These are phyloP conservation scores for Laodelphax striatellus DNA, from an alignment of 1,140 invertebrate species.

Conservation along the genomic window DNA sequence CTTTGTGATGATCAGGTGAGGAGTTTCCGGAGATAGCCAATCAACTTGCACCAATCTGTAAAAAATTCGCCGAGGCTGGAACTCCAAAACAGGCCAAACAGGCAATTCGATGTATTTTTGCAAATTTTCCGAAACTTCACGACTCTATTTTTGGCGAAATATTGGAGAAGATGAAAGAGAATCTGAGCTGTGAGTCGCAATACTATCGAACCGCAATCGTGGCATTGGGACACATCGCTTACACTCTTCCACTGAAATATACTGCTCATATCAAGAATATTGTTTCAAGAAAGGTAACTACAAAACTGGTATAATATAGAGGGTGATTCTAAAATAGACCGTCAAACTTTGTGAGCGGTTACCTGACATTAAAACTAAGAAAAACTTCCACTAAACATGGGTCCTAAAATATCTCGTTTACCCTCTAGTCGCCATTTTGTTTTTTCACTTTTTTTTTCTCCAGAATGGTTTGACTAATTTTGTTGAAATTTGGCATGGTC, in stretches of 20 bases:
- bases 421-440: too few relatives aligned
- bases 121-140: conserved; percentile 70
- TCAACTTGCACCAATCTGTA: conserved; percentile 69
- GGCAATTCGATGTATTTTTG: conserved; percentile 81
- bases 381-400: too few relatives aligned
- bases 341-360: too few relatives aligned
- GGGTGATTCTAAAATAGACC: too few relatives aligned
- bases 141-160: conserved; percentile 76
- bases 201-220: conserved; percentile 90
- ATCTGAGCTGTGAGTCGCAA: conserved; percentile 62
- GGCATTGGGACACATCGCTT: conserved; percentile 85
- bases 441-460: too few relatives aligned
- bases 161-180: conserved; percentile 65
- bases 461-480: too few relatives aligned
- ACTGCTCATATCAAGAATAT: conserved; percentile 84
- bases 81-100: conserved; percentile 94
- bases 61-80: conserved; percentile 73
- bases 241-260: conserved; percentile 81
- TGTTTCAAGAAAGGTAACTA: conserved; percentile 72
- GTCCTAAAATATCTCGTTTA: too few relatives aligned
- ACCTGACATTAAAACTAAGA: too few relatives aligned
- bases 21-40: conserved; percentile 56
- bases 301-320: too few relatives aligned
- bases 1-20: conserved; percentile 43
- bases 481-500: too few relatives aligned